Percentiles rank a stretch among this genome's conserved stretches.
These are phyloP conservation scores for Procambarus clarkii DNA, from an alignment of 1,140 invertebrate genomes.

Conservation along the genomic window DNA sequence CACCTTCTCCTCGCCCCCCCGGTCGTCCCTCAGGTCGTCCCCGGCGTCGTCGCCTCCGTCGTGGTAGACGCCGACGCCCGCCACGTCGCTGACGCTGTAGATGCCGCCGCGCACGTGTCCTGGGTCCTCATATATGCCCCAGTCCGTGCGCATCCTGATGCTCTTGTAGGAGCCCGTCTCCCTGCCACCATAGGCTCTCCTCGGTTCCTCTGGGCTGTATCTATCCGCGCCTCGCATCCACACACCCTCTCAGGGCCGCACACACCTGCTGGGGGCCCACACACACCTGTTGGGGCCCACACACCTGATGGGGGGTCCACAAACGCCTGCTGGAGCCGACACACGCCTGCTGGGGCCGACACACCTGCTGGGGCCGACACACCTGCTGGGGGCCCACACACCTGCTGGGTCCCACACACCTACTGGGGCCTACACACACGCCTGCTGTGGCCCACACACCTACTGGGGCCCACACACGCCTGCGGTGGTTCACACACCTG, in stretches of 20 bases:
- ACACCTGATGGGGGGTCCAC: too few relatives aligned
- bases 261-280: neutral
- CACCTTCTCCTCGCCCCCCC: conserved; percentile 14
- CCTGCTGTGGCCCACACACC: neutral
- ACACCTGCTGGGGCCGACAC: neutral
- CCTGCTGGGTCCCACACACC: neutral
- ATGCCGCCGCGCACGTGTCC: conserved; percentile 24
- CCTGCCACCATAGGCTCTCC: conserved; percentile 5
- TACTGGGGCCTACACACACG: neutral
- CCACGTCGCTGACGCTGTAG: conserved; percentile 48
- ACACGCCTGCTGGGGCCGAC: neutral
- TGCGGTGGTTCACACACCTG: too few relatives aligned
- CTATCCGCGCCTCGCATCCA: conserved; percentile 1
- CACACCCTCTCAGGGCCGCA: neutral
- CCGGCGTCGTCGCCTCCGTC: conserved; percentile 2
- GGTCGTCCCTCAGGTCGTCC: neutral
- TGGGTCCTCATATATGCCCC: conserved; percentile 48
- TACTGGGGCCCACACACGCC: neutral
- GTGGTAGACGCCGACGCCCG: conserved; percentile 28
- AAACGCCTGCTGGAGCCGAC: too few relatives aligned
- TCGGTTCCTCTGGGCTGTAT: conserved; percentile 4
- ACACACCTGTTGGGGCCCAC: neutral
- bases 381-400: neutral
- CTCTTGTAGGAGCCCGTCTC: neutral
- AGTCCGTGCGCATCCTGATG: conserved; percentile 45